Evolutionary conservation across 2,797 vertebrate species (phyloP).

Genomic region (Rallus crepitans): DNA sequence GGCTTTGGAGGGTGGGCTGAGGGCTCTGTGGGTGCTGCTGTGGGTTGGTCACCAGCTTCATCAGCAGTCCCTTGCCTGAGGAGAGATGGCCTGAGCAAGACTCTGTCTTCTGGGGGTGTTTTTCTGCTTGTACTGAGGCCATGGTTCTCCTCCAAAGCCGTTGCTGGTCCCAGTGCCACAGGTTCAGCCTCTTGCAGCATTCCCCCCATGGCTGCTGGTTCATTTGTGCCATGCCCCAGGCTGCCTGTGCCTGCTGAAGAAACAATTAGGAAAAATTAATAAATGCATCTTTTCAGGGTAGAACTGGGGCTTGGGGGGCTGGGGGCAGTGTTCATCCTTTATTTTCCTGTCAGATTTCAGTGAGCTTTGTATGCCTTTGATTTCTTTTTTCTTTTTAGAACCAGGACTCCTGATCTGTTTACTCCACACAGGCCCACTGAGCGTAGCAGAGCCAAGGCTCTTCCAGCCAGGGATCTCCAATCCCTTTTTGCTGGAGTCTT

Average conservation of each 20-base stretch:
- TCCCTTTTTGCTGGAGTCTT: background rate
- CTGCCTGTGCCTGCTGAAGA: background rate
- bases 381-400: background rate
- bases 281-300: background rate
- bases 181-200: background rate
- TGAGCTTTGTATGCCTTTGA: background rate
- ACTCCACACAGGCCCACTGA: background rate
- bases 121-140: fast-evolving
- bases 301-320: too few species aligned
- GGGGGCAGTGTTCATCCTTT: background rate
- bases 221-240: fast-evolving
- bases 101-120: background rate
- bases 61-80: fast-evolving
- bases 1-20: fast-evolving
- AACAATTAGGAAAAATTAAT: background rate
- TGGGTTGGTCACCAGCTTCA: fast-evolving
- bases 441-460: background rate
- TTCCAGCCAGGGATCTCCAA: background rate
- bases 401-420: background rate
- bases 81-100: background rate
- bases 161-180: fast-evolving
- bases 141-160: fast-evolving
- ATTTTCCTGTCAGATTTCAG: background rate
- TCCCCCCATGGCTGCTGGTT: fast-evolving
- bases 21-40: fast-evolving